Evolutionary conservation across 2,888 invertebrate species (phyloP).

Genomic region (Ypsolopha scabrella): DNA sequence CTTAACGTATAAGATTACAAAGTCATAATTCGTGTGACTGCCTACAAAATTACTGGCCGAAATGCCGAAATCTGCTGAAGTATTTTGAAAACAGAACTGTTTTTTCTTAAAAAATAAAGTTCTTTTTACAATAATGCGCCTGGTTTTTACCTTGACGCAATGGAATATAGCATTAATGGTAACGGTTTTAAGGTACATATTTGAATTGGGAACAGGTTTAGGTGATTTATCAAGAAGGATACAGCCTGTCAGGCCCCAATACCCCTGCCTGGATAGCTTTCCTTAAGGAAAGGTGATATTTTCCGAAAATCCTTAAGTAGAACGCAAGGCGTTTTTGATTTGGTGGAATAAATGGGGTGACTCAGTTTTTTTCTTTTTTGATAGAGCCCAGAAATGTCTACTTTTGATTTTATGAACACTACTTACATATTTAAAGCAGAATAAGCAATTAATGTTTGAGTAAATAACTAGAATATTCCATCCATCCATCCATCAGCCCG

Average conservation of each 20-base stretch:
- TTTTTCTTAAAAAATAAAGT: slow-evolving; percentile 2
- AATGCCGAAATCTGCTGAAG: background rate
- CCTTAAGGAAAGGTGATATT: slow-evolving; percentile 2
- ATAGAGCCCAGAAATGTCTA: background rate
- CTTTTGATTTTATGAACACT: too few relatives aligned
- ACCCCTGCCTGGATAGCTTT: background rate
- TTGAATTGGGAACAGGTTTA: background rate
- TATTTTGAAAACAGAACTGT: background rate
- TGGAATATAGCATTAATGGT: background rate
- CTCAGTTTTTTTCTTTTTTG: background rate
- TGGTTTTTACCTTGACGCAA: background rate
- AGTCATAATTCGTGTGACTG: background rate
- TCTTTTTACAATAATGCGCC: background rate
- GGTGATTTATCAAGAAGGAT: slow-evolving; percentile 2
- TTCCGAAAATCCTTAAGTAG: background rate
- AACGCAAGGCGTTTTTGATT: background rate
- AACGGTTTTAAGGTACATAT: background rate
- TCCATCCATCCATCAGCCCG: too few relatives aligned
- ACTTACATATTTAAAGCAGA: too few relatives aligned
- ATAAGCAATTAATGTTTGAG: too few relatives aligned
- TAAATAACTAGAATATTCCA: too few relatives aligned
- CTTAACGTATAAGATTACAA: background rate
- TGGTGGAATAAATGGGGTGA: background rate
- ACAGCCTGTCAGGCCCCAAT: slow-evolving; percentile 1
- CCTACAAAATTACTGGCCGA: background rate